A percentile compares a stretch with the other conserved stretches of the same genome.
Conservation (phyloP, 2,113 vertebrate species). For the Nanorana parkeri region DNA sequence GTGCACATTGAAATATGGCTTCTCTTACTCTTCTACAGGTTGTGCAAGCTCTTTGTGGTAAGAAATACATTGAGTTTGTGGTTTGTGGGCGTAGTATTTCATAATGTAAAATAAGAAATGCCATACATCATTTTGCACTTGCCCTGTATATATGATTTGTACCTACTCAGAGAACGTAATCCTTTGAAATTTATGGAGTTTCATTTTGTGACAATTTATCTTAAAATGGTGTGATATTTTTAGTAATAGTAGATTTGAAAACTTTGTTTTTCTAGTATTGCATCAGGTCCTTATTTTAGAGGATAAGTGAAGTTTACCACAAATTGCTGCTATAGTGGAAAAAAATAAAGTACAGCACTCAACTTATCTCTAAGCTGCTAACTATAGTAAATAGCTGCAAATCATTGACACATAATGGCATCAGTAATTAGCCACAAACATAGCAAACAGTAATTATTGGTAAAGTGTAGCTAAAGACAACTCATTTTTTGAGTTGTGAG, state of each 20-base stretch:
- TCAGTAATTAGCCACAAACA: no score
- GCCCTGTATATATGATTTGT: constrained; percentile 48
- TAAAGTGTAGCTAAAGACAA: no score
- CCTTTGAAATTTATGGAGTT: constrained; percentile 41
- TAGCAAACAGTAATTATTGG: no score
- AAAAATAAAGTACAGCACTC: no score
- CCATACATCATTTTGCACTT: constrained; percentile 43
- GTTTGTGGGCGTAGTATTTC: constrained; percentile 50
- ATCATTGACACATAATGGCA: no score
- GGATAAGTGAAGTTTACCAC: no score
- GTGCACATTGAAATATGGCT: constrained; percentile 19
- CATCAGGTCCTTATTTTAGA: no score
- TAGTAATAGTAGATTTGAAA: not conserved
- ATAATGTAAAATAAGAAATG: constrained; percentile 52
- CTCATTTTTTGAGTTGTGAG: no score
- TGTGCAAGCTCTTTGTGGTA: constrained; percentile 46
- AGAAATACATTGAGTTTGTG: constrained; percentile 55
- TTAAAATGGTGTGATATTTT: constrained; percentile 6
- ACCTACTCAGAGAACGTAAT: constrained; percentile 29
- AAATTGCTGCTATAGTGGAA: no score
- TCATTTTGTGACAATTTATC: constrained; percentile 33
- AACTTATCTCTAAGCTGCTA: no score
- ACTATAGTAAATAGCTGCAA: no score
- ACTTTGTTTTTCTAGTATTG: no score
- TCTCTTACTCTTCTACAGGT: constrained; percentile 26